These are phyloP conservation scores for Meloidogyne chitwoodi DNA, from an alignment of 1,140 invertebrate species.

Conservation along the genomic window DNA sequence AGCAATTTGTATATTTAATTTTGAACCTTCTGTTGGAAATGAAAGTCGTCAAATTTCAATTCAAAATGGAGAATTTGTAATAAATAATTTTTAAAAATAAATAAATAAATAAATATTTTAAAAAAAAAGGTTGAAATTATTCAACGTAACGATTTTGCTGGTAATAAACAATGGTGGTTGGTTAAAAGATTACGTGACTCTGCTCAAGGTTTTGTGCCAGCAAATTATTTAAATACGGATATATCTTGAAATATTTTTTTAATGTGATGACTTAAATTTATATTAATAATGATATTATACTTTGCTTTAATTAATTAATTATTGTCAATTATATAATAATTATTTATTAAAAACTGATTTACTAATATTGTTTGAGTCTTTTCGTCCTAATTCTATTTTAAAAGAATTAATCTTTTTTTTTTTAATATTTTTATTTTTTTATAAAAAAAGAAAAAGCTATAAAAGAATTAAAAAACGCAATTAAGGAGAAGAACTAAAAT, in stretches of 20 bases:
- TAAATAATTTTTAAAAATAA: background rate
- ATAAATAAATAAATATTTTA: background rate
- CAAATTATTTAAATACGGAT: constrained; percentile 13
- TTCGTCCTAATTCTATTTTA: too few relatives aligned
- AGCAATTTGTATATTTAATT: constrained; percentile 23
- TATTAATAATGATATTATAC: too few relatives aligned
- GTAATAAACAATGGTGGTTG: constrained; percentile 25
- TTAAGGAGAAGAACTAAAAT: background rate
- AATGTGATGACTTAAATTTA: background rate
- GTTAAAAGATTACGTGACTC: background rate
- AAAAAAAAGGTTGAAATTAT: constrained; percentile 10
- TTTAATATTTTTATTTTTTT: too few relatives aligned
- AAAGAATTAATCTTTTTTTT: too few relatives aligned
- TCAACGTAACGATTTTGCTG: constrained; percentile 21
- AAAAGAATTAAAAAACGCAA: too few relatives aligned
- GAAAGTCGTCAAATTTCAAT: constrained; percentile 13
- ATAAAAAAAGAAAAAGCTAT: too few relatives aligned
- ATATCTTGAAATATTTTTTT: background rate
- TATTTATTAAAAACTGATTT: too few relatives aligned
- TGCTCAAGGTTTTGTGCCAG: constrained; percentile 23
- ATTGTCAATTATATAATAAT: too few relatives aligned
- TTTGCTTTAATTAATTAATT: too few relatives aligned
- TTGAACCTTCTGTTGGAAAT: constrained; percentile 2
- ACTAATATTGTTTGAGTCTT: too few relatives aligned
- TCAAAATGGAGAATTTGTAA: constrained; percentile 11